Percentiles rank a stretch among this genome's conserved stretches.
phyloP scores from a whole-genome alignment of 2,888 invertebrate species.

The Emmelina monodactyla region DNA sequence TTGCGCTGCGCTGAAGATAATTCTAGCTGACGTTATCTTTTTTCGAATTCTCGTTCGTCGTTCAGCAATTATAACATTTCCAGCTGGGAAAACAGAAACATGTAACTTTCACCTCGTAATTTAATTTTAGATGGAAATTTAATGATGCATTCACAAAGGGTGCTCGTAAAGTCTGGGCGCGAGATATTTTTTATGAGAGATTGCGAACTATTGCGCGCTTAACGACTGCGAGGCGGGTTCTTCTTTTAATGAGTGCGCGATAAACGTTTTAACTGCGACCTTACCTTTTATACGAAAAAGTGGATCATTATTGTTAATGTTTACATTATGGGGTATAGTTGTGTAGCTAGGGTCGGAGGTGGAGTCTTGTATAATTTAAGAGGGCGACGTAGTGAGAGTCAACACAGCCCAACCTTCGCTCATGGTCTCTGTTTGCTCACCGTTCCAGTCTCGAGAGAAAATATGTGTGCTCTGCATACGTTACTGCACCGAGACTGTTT shows the following conservation, averaged over 20 bases:
- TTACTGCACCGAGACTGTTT: constrained; percentile 46
- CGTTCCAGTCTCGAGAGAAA: constrained; percentile 62
- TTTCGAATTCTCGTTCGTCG: constrained; percentile 60
- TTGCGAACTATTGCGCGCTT: constrained; percentile 68
- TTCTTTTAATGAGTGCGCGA: constrained; percentile 65
- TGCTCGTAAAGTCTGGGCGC: constrained; percentile 64
- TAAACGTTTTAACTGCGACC: constrained; percentile 65
- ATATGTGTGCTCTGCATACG: constrained; percentile 63
- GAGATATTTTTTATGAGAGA: constrained; percentile 67
- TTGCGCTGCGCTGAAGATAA: constrained; percentile 67
- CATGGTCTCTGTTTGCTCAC: constrained; percentile 55
- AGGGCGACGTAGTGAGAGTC: constrained; percentile 59
- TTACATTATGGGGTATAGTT: constrained; percentile 4
- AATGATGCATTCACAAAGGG: constrained; percentile 66
- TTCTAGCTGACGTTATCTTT: constrained; percentile 66
- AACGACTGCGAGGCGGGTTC: constrained; percentile 66
- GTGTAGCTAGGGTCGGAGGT: constrained; percentile 22
- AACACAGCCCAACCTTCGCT: constrained; percentile 56
- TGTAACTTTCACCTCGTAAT: constrained; percentile 61
- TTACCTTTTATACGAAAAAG: constrained; percentile 65
- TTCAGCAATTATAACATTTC: constrained; percentile 66
- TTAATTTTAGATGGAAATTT: constrained; percentile 68
- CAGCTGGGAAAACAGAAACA: constrained; percentile 64
- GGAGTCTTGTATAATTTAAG: constrained; percentile 61
- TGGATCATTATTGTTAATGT: constrained; percentile 54